Evolutionary conservation across 2,888 invertebrate genomes (phyloP), one percentile per base, ranked within the genome.

Genomic region (Physocephala rufipes): DNA sequence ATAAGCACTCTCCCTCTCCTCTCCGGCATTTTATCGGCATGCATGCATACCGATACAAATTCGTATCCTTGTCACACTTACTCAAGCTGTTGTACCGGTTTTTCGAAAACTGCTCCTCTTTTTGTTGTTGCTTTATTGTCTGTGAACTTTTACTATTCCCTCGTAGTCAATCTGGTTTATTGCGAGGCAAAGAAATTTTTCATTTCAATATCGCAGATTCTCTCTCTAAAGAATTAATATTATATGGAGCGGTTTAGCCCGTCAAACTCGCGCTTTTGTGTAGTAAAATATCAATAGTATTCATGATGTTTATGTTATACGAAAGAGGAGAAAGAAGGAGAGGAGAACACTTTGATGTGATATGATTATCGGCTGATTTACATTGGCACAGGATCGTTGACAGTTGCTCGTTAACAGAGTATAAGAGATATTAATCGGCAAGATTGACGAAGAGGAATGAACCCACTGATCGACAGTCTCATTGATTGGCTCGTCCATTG

Each of bases 1-100:
- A 16, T 16, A 21, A 5, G 28, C 9, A 12, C 24, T 28, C n/a
- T 2, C 59, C 7, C 28, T 13, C 24, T 28, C 59, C 26, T 21
- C 16, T 24, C 13, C 16, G n/a, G n/a, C 19, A 51, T 19, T 4
- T 21, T 28, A 13, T 16, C 24, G 9, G 59, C 2, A 15, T 26
- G 36, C 9, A 36, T 55, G n/a, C 16, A 28, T 59, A 28, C n/a
- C 19, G 15, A n/a, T 49, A 47, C 2, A 64, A 21, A 30, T n/a
- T 16, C 36, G 45, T 21, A 53, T 62, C 51, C 71, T 63, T 74
- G 62, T 58, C 36, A 47, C 36, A 70, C n/a, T 53, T 24, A 21
- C 67, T 73, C 68, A 73, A 74, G 74, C 70, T 45, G 74, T 71
- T 74, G 19, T 62, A 71, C 73, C 71, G 67, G 74, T 74, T 74